Percentiles rank a stretch among this genome's conserved stretches.
Evolutionary conservation across 1,140 invertebrate species (phyloP).

Genomic region (Lepeophtheirus salmonis): DNA sequence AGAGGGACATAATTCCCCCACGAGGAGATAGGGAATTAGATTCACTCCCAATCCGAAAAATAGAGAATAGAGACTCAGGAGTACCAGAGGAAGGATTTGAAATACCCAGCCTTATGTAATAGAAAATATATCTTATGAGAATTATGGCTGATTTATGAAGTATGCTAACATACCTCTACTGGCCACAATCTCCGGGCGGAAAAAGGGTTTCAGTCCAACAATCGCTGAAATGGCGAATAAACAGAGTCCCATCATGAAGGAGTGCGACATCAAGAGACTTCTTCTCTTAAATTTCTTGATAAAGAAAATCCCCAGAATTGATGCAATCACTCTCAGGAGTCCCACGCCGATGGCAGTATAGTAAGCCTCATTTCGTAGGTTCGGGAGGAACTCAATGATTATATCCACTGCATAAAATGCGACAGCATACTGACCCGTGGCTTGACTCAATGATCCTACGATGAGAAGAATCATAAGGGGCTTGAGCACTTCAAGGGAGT

Average conservation of each 20-base stretch:
- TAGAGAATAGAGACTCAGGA: not conserved
- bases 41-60: not conserved
- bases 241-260: not conserved
- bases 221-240: not conserved
- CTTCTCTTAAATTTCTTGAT: not conserved
- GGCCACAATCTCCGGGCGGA: not conserved
- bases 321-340: not conserved
- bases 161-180: not conserved
- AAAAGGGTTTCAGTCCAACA: not conserved
- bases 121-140: not conserved
- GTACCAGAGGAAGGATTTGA: not conserved
- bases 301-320: not conserved
- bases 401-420: not conserved
- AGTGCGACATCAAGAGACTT: not conserved
- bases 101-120: not conserved
- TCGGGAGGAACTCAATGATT: not conserved
- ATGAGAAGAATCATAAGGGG: not conserved
- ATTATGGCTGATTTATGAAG: not conserved
- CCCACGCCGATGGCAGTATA: not conserved
- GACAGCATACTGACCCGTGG: not conserved
- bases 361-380: not conserved
- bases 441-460: not conserved
- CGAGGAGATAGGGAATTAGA: not conserved
- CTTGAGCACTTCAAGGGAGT: not conserved
- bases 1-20: not conserved